A percentile compares a stretch with the other conserved stretches of the same genome.
Evolutionary conservation across 2,113 vertebrate genomes (phyloP).

Genomic region (Catagonus wagneri): DNA sequence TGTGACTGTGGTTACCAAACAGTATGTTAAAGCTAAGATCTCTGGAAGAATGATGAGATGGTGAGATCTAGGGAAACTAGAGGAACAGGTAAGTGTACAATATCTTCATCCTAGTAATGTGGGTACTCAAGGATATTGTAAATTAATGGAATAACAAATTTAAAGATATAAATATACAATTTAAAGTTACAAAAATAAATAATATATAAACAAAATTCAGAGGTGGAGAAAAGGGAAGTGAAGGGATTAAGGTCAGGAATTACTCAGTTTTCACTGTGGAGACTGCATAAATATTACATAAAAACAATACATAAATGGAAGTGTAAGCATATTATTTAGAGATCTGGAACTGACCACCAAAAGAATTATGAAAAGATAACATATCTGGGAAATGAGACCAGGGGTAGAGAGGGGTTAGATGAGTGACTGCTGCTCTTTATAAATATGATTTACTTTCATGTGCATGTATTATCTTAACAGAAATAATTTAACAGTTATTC

Average conservation of each 20-base stretch:
- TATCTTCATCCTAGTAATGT: background rate
- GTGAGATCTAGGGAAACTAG: background rate
- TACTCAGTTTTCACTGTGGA: background rate
- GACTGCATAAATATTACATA: background rate
- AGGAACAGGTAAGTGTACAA: background rate
- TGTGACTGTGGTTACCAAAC: background rate
- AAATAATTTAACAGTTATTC: constrained; percentile 4
- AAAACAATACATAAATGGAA: background rate
- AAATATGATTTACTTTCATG: background rate
- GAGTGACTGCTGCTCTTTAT: background rate
- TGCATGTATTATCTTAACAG: background rate
- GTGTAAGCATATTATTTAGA: background rate
- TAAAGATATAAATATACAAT: background rate
- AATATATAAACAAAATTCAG: background rate
- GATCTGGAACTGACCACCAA: background rate
- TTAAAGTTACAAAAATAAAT: background rate
- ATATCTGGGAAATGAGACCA: background rate
- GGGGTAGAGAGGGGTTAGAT: background rate
- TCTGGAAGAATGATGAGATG: background rate
- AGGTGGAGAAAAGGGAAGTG: background rate
- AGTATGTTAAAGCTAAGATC: background rate
- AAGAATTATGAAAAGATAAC: background rate
- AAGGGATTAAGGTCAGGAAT: background rate
- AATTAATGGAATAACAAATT: background rate
- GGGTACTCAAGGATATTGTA: background rate